Evolutionary conservation across 1,140 invertebrate species (phyloP).

Genomic region (Hetaerina americana): DNA sequence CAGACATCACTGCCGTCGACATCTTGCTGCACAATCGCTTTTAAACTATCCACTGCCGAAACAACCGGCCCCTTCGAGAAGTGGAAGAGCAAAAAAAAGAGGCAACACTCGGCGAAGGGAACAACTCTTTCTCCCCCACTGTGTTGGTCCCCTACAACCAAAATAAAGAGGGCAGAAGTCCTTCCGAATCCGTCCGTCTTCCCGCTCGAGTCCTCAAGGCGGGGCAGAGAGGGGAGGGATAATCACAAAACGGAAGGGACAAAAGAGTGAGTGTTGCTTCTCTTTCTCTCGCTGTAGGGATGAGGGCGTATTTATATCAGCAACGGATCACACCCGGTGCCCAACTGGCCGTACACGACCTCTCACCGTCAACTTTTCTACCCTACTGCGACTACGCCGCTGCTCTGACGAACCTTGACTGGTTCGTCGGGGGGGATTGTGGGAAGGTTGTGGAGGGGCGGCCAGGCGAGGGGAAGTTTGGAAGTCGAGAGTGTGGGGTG

Average conservation of each 20-base stretch:
- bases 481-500: neutral
- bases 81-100: neutral
- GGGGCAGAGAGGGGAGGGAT: neutral
- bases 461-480: neutral
- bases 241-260: neutral
- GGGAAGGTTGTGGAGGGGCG: neutral
- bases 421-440: neutral
- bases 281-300: neutral
- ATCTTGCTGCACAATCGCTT: neutral
- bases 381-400: neutral
- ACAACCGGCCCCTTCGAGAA: neutral
- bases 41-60: neutral
- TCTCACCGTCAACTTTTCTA: neutral
- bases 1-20: constrained; percentile 4
- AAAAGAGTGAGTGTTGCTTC: neutral
- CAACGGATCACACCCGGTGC: neutral
- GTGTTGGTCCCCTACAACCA: no score
- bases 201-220: no score
- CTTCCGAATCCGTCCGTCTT: no score
- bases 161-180: no score
- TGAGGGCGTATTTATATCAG: neutral
- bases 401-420: neutral
- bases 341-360: neutral
- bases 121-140: neutral
- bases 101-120: neutral